Base-by-base conservation (phyloP, 2,888 invertebrate genomes). In the Caenorhabditis sulstoni region DNA sequence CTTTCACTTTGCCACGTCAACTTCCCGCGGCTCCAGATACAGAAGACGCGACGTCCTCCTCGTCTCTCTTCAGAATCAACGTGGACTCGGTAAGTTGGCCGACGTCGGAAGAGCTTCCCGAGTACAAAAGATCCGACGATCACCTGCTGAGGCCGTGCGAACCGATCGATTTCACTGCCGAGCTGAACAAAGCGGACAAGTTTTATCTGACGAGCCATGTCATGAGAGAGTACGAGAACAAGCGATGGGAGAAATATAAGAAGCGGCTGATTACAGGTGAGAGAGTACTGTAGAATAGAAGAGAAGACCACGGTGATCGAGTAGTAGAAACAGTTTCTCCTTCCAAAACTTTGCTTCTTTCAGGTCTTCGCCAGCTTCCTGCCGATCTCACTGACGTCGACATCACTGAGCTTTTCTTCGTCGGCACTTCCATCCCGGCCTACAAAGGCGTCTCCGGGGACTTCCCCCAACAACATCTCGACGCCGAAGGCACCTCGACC, bases 141-240 rank as follows among this genome's bases (percentile, higher is more conserved):
- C 71, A 71, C 35, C 37, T 55, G 0, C 50, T 71, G 8, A 37
- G 71, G 1, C 64, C 71, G 0, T 71, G 55, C 39, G 62, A 64
- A n/a, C 71, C 62, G 16, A 64, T 70, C 3, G 82, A 80, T 16
- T 59, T 84, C 39, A 84, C 82, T n/a, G 5, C 8, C 0, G 81
- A 81, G 49, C 59, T 84, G 14, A 66, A 81, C 3, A 65, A 77
- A 18, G 44, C 74, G 23, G 82, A 84, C 37, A 78, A 81, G 55
- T 79, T 82, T 55, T 84, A 65, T 23, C 55, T 79, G 5, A 55
- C 81, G n/a, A 81, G 73, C 44, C 49, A 65, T 18, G 71, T 67
- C 1, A 18, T 73, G 44, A 61, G 37, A 20, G 79, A 82, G 44
- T 35, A 77, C 20, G 59, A 74, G 22, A 39, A 66, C 12, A 74